Conservation (phyloP, 2,113 vertebrate species). For the Psettodes erumei region DNA sequence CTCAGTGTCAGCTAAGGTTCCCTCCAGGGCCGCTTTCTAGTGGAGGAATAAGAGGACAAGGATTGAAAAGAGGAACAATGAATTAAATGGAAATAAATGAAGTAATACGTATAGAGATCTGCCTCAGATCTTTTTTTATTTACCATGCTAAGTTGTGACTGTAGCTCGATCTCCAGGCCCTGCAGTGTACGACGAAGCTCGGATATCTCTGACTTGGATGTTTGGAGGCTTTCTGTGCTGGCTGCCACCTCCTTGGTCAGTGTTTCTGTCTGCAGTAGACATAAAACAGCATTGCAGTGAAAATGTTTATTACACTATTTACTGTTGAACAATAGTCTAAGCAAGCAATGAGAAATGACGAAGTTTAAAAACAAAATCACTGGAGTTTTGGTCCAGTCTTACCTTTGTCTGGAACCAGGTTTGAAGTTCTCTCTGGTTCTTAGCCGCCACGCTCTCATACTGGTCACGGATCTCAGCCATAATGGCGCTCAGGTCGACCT, state of each 20-base stretch:
- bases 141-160: slow-evolving; percentile 91
- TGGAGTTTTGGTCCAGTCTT: not conserved
- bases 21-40: slow-evolving; percentile 89
- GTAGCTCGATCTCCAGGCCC: slow-evolving; percentile 88
- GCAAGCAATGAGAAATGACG: not conserved
- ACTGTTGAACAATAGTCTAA: too few species aligned
- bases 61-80: not conserved
- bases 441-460: slow-evolving; percentile 86
- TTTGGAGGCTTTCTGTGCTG: slow-evolving; percentile 81
- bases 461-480: slow-evolving; percentile 85
- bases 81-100: not conserved
- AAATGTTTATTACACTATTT: too few species aligned
- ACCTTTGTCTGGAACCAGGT: slow-evolving; percentile 80
- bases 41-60: not conserved
- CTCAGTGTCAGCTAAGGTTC: slow-evolving; percentile 88
- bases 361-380: too few species aligned
- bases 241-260: slow-evolving; percentile 85
- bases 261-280: slow-evolving; percentile 79
- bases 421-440: slow-evolving; percentile 86
- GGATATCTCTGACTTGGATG: slow-evolving; percentile 83
- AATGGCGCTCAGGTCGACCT: slow-evolving; percentile 66
- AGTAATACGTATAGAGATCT: not conserved
- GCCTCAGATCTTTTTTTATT: slow-evolving; percentile 26
- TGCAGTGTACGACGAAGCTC: slow-evolving; percentile 86
- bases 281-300: not conserved